These are phyloP conservation scores for Sebastes trivittatus DNA, from an alignment of 2,797 vertebrate species.

Conservation along the genomic window DNA sequence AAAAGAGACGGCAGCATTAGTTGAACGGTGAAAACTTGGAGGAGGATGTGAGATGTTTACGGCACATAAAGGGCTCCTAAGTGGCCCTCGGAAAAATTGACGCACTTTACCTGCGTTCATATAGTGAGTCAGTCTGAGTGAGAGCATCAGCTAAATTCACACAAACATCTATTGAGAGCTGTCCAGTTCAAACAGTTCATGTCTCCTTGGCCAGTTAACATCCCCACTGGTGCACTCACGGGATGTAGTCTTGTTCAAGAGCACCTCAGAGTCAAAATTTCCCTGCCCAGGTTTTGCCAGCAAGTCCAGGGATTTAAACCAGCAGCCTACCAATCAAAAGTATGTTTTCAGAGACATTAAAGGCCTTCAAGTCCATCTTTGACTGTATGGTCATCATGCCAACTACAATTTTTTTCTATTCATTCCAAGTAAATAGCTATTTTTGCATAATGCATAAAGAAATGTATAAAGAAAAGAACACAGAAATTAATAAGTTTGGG, in stretches of 20 bases:
- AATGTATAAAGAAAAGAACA: too few relatives aligned
- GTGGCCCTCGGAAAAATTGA: not conserved
- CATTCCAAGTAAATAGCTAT: not conserved
- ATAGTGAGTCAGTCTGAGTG: not conserved
- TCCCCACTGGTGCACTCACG: not conserved
- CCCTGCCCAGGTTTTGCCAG: not conserved
- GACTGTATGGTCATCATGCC: not conserved
- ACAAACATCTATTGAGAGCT: not conserved
- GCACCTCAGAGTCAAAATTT: not conserved
- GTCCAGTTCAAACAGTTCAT: not conserved
- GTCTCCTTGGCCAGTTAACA: not conserved
- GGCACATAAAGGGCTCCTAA: not conserved
- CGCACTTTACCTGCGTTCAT: not conserved
- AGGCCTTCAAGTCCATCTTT: not conserved
- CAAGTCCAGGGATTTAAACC: not conserved
- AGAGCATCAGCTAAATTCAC: not conserved
- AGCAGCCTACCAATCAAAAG: not conserved
- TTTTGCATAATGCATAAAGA: not conserved
- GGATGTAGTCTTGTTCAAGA: not conserved
- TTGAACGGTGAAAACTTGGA: not conserved
- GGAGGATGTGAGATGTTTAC: not conserved
- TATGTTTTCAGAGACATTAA: not conserved
- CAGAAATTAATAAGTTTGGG: too few relatives aligned
- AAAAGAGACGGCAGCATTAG: constrained; percentile 3
- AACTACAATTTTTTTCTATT: not conserved